phyloP scores from a whole-genome alignment of 1,140 invertebrate genomes.

The Acromyrmex echinatior region DNA sequence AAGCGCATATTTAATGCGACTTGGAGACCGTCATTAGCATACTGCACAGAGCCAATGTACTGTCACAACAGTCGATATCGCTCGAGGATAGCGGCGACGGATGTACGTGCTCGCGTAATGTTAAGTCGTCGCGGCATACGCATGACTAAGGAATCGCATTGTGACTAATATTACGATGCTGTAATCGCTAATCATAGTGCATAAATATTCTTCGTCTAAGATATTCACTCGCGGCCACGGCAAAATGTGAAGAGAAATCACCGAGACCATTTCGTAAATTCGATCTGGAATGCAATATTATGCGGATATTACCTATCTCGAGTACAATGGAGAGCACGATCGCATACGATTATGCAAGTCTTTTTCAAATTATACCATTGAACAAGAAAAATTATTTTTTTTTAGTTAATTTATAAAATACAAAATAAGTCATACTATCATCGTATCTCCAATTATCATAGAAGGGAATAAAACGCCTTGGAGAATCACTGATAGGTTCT shows the following conservation, averaged over 20 bases:
- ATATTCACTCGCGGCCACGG: conserved; percentile 9
- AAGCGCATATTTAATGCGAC: conserved; percentile 45
- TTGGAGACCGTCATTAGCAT: conserved; percentile 69
- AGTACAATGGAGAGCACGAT: no score
- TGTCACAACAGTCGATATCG: neutral
- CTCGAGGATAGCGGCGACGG: conserved; percentile 51
- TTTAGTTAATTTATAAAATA: neutral
- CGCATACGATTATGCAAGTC: neutral
- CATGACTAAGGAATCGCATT: conserved; percentile 72
- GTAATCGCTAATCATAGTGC: conserved; percentile 82
- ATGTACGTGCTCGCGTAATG: conserved; percentile 52
- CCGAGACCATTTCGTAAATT: conserved; percentile 2
- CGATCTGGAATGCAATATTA: neutral
- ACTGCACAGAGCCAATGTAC: conserved; percentile 57
- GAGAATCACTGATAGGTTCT: conserved; percentile 65
- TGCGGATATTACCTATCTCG: neutral
- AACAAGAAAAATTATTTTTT: neutral
- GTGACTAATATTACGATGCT: conserved; percentile 81
- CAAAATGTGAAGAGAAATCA: conserved; percentile 15
- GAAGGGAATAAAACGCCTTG: neutral
- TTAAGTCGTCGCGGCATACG: conserved; percentile 57
- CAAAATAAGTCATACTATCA: neutral
- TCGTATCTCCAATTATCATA: no score
- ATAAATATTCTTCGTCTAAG: neutral
- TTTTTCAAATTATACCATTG: neutral